These are phyloP conservation scores for Arctocebus calabarensis DNA, from an alignment of 2,797 vertebrate genomes.

Conservation along the genomic window DNA sequence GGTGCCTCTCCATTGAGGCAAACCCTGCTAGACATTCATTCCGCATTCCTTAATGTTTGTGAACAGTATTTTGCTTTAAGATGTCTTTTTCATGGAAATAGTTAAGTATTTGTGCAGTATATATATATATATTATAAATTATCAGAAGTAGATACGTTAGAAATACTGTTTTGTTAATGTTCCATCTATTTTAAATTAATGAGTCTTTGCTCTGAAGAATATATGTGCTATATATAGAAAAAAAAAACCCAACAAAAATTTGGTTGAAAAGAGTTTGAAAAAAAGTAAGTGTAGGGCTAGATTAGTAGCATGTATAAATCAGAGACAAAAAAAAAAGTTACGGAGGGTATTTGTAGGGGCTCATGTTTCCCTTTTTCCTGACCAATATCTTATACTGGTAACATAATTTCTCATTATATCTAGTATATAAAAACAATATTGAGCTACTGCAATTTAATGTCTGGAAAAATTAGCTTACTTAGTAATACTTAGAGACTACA, in stretches of 20 bases:
- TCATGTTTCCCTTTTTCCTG: neutral
- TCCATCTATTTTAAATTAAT: constrained; percentile 1
- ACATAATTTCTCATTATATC: constrained; percentile 6
- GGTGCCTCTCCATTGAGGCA: neutral
- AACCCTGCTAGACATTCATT: neutral
- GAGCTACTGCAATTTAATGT: constrained; percentile 9
- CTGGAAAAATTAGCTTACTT: constrained; percentile 9
- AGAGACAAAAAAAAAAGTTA: neutral
- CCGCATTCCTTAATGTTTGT: neutral
- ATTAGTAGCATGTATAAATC: neutral
- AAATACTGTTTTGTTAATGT: constrained; percentile 47
- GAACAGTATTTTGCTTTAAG: neutral
- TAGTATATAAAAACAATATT: constrained; percentile 10
- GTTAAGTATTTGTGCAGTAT: neutral
- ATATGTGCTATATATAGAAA: neutral
- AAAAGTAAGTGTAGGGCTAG: neutral
- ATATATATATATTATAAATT: neutral
- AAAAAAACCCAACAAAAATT: neutral
- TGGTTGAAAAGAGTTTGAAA: neutral
- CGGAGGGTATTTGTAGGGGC: neutral
- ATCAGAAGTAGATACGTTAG: neutral
- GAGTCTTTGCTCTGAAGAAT: constrained; percentile 40
- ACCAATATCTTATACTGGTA: neutral
- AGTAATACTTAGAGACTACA: neutral
- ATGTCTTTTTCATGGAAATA: constrained; percentile 11